Base-by-base conservation (phyloP, 2,797 vertebrate species). In the Allobates femoralis region DNA sequence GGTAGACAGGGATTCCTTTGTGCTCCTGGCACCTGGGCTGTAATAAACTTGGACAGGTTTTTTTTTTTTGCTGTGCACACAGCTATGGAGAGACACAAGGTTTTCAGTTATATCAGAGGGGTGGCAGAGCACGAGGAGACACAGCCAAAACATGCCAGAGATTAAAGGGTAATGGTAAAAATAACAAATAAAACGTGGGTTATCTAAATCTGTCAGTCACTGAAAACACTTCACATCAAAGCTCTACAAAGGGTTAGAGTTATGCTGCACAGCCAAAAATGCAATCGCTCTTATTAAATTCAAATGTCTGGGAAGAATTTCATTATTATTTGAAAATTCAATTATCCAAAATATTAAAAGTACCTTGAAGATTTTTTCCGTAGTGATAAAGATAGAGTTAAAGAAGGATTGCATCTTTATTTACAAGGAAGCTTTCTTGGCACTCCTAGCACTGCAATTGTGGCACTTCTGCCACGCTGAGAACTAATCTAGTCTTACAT, bases 1-100 rank as follows among this genome's bases (percentile, higher is more conserved):
- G 50, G 56, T 18, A 67, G 71, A 86, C 85, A 86, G 85, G 69
- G 79, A 46, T 28, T 78, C 66, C 86, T 87, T 87, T 87, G 86
- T 84, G 81, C 74, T 51, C 62, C 3, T 3, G 12, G 14, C 86
- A 84, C 66, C 81, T 87, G 86, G 81, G 28, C 53, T 41, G 51
- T 53, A 73, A 83, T 73, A 87, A 37, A 79, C 34, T 73, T 74
- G 41, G 75, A 73, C 50, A 26, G 64, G 81, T 79, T 79, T 84
- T 69, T 87, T 79, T 84, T 21, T 71, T 84, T 84, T 53, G 81
- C 53, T 26, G 34, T 50, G 41, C 75, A 28, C 74, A 26, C 53
- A 78, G 64, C 64, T 84, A 74, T 46, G 67, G 50, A 51, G 26
- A 67, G 8, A 28, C 76, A 75, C 50, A 30, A 60, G 34, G n/a